Evolutionary conservation across 2,797 vertebrate species (phyloP).

Genomic region (Lateolabrax maculatus): DNA sequence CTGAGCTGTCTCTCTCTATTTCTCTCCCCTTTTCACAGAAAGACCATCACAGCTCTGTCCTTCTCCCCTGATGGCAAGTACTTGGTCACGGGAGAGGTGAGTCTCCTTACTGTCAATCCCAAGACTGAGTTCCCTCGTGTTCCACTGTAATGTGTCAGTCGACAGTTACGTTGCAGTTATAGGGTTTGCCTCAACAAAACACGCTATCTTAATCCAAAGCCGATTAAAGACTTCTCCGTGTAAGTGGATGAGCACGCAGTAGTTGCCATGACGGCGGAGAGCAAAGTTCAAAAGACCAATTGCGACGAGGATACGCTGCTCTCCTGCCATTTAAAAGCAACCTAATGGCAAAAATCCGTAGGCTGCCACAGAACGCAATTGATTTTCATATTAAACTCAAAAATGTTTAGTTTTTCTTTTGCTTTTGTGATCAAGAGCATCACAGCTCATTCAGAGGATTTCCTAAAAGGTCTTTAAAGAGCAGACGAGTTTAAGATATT

Average conservation of each 20-base stretch:
- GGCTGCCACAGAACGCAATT: not conserved
- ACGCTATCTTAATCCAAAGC: slow-evolving; percentile 72
- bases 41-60: slow-evolving; percentile 94
- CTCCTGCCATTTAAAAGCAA: slow-evolving; percentile 6
- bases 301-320: not conserved
- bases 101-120: slow-evolving; percentile 43
- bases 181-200: slow-evolving; percentile 33
- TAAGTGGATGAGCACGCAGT: slow-evolving; percentile 62
- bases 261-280: slow-evolving; percentile 69
- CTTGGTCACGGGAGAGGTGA: slow-evolving; percentile 97
- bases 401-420: not conserved
- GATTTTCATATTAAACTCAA: not conserved
- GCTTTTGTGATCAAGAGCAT: slow-evolving; percentile 31
- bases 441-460: slow-evolving; percentile 21
- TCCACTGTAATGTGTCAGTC: not conserved
- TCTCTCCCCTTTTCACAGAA: slow-evolving; percentile 83
- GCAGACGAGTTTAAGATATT: slow-evolving; percentile 21
- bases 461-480: slow-evolving; percentile 36
- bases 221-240: slow-evolving; percentile 74
- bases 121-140: not conserved
- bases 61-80: slow-evolving; percentile 97
- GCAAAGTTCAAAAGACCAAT: slow-evolving; percentile 65
- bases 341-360: not conserved
- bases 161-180: slow-evolving; percentile 37
- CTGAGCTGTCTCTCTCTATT: not conserved